Base-by-base conservation (phyloP, 2,113 vertebrate species). In the Percopsis transmontana region DNA sequence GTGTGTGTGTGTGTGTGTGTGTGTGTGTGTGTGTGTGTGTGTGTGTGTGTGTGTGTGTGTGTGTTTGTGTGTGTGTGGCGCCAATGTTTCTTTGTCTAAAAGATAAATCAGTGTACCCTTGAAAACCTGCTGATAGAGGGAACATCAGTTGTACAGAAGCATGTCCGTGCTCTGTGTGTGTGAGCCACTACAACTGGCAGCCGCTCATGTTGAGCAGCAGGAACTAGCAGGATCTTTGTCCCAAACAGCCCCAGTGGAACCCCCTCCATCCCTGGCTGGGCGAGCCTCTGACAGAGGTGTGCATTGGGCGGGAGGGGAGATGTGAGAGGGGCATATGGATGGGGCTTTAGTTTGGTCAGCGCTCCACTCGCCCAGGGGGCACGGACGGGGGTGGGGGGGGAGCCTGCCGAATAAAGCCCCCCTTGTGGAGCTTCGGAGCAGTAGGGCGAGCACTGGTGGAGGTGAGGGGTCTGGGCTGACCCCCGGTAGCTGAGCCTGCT, bases 371-470 rank as follows among this genome's bases (percentile, higher is more conserved):
- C 85, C 91, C 85, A 77, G 58, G 77, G 90, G 91, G 85, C 84
- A 83, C 4, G 7, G 27, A 33, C 1, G 27, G 27, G 27, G 27
- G 27, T 66, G 62, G 63, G 78, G 80, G 90, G 87, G 91, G 86
- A 88, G 20, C 50, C 66, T 73, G 71, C 86, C 89, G 86, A 91
- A 91, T 89, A 85, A 89, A 84, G 82, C 85, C 86, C 90, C 88
- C 91, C 90, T 91, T 90, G 12, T 27, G 23, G 63, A 50, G 40
- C 38, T 50, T 56, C 27, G 15, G 14, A 18, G 20, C 4, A 4
- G 27, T 7, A 33, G 4, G 27, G 27, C 27, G n/a, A n/a, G 5
- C 18, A 40, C 42, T 47, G 62, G 59, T 63, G 13, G 53, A 27
- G 13, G 3, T 18, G 58, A 64, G 39, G 61, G 39, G 63, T 23